Conservation (phyloP, 1,140 invertebrate genomes). For the Aethina tumida region DNA sequence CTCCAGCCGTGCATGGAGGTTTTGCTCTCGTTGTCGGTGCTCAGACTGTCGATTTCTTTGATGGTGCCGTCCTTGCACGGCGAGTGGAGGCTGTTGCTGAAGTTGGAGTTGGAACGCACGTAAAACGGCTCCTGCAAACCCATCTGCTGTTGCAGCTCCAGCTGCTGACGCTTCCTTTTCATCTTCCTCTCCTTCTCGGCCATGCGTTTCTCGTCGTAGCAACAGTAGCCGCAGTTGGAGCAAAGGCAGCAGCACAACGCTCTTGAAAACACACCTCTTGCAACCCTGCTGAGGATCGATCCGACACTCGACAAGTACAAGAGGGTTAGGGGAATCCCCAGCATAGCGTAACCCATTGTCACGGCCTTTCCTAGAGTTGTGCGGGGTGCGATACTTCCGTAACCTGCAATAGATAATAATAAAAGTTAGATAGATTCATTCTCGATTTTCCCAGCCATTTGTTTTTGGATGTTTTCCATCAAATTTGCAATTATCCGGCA, state of each 20-base stretch:
- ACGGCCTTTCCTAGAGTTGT: conserved; percentile 73
- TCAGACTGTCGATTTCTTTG: conserved; percentile 54
- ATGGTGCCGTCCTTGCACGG: conserved; percentile 42
- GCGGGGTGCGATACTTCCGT: conserved; percentile 75
- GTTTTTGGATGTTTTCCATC: too few relatives aligned
- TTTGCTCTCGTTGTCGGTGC: conserved; percentile 60
- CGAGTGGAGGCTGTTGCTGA: conserved; percentile 45
- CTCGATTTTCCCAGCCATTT: too few relatives aligned
- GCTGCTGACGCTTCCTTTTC: conserved; percentile 63
- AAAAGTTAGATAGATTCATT: too few relatives aligned
- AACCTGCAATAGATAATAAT: conserved; percentile 56
- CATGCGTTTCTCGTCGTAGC: conserved; percentile 72
- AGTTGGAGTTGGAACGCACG: conserved; percentile 55
- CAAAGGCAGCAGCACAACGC: conserved; percentile 74
- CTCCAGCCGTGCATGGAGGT: conserved; percentile 62
- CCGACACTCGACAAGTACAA: conserved; percentile 79
- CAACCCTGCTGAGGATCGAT: conserved; percentile 71
- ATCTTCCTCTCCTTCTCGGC: conserved; percentile 66
- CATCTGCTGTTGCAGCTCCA: conserved; percentile 59
- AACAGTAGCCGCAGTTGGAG: conserved; percentile 76
- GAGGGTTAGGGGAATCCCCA: conserved; percentile 85
- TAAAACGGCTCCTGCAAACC: conserved; percentile 69
- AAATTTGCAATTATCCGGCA: conserved; percentile 2
- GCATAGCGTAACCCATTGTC: conserved; percentile 79
- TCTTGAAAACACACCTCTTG: conserved; percentile 76